Conservation (phyloP, 2,888 invertebrate genomes). For the Xanthorhoe designata region DNA sequence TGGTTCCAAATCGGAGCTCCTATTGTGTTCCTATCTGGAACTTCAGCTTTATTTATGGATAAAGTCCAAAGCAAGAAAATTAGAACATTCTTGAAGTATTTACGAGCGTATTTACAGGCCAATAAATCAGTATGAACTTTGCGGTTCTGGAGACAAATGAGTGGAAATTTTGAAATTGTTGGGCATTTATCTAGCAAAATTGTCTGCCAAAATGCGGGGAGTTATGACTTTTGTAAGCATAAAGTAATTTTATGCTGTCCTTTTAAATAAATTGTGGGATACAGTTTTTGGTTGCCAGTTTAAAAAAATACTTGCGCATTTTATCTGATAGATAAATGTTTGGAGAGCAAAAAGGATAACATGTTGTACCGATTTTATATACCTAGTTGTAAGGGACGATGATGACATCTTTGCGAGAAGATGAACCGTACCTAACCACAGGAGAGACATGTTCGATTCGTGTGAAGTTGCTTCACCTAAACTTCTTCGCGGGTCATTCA, state of each 20-base stretch:
- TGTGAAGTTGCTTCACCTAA: too few relatives aligned
- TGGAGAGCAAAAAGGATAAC: too few relatives aligned
- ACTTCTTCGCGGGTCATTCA: too few relatives aligned
- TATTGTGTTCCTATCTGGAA: slow-evolving; percentile 2
- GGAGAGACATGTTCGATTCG: too few relatives aligned
- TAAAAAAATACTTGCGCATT: too few relatives aligned
- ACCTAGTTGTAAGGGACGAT: too few relatives aligned
- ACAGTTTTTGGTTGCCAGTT: neutral
- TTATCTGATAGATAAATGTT: too few relatives aligned
- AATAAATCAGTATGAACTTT: slow-evolving; percentile 32
- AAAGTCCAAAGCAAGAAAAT: slow-evolving; percentile 25
- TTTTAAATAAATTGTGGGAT: neutral
- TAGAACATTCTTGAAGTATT: slow-evolving; percentile 25
- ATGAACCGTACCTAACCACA: too few relatives aligned
- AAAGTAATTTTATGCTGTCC: neutral
- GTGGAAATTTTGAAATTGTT: slow-evolving; percentile 20
- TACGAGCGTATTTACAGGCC: slow-evolving; percentile 26
- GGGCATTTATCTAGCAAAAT: slow-evolving; percentile 21
- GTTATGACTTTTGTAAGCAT: neutral
- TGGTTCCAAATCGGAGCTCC: neutral
- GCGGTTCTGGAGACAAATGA: slow-evolving; percentile 21
- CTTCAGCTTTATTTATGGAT: slow-evolving; percentile 20
- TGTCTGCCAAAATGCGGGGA: neutral
- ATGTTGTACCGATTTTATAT: too few relatives aligned
- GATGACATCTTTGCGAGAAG: too few relatives aligned